Base-by-base conservation (phyloP, 2,113 vertebrate genomes). In the Alces alces region DNA sequence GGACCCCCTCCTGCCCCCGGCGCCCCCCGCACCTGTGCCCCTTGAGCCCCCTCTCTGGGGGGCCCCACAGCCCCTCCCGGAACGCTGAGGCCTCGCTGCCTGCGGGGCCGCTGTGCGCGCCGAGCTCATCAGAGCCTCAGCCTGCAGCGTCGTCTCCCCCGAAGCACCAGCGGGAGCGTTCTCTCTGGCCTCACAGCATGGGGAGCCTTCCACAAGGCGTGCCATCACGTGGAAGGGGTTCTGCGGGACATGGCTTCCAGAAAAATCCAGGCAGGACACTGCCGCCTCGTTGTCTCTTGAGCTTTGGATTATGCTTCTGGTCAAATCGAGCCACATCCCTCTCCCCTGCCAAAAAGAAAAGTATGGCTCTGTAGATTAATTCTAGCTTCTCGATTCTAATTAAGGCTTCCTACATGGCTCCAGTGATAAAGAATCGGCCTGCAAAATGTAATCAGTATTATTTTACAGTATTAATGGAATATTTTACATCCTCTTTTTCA, bases 181-280 rank as follows among this genome's bases (percentile, higher is more conserved):
- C 2, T 27, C 58, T 33, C 64, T n/a, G n/a, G n/a, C n/a, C 30
- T 36, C 6, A 60, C 58, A n/a, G 52, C 25, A 3, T 13, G n/a
- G 25, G 33, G 39, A 23, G 2, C n/a, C 0, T 78, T 57, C 83
- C 28, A 1, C 54, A 21, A 7, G 57, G 64, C 47, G 10, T 23
- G 25, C 70, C 25, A 0, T 45, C 1, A 0, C 1, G 23, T 73
- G 84, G 55, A n/a, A 8, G 6, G 0, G 9, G 33, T 2, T 43
- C n/a, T 13, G 1, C 6, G 1, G 73, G 52, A 23, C 28, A 3
- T 50, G 2, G 1, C 84, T 82, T 94, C 25, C 39, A 23, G 55
- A 84, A 52, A 33, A 86, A 30, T 25, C 52, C 27, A 39, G 9
- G 0, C 27, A 6, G 54, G 55, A 7, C 33, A 8, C 3, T 3